Conservation (phyloP, 2,888 invertebrate genomes). For the Luperina testacea region DNA sequence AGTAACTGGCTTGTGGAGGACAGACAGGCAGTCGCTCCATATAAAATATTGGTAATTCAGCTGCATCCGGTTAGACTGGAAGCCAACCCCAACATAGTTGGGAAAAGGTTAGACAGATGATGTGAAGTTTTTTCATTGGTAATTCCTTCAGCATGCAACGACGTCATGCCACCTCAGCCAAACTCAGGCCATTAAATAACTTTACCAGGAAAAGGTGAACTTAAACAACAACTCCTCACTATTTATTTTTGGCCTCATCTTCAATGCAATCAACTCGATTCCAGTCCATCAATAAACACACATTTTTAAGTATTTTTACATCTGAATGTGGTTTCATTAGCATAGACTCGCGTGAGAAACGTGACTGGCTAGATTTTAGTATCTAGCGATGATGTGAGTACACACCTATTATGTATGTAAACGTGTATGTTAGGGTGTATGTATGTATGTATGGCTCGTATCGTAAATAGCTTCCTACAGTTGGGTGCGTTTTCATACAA, state of each 20-base stretch:
- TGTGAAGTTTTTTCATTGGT: not conserved
- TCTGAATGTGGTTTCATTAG: conserved; percentile 45
- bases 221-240: not conserved
- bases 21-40: no score
- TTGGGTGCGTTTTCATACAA: conserved; percentile 29
- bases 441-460: conserved; percentile 13
- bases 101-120: no score
- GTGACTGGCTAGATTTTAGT: conserved; percentile 47
- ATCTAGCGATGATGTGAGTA: conserved; percentile 28
- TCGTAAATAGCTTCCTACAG: conserved; percentile 50
- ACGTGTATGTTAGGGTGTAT: not conserved
- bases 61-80: no score
- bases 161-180: not conserved
- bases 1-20: no score
- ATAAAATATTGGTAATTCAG: no score
- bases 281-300: conserved; percentile 18
- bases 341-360: conserved; percentile 61
- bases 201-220: no score
- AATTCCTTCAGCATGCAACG: not conserved
- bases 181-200: not conserved
- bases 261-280: conserved; percentile 27
- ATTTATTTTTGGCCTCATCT: not conserved
- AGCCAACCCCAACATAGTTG: no score
- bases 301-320: conserved; percentile 45
- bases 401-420: conserved; percentile 6